phyloP scores from a whole-genome alignment of 2,113 vertebrate genomes.

The Silurus asotus region DNA sequence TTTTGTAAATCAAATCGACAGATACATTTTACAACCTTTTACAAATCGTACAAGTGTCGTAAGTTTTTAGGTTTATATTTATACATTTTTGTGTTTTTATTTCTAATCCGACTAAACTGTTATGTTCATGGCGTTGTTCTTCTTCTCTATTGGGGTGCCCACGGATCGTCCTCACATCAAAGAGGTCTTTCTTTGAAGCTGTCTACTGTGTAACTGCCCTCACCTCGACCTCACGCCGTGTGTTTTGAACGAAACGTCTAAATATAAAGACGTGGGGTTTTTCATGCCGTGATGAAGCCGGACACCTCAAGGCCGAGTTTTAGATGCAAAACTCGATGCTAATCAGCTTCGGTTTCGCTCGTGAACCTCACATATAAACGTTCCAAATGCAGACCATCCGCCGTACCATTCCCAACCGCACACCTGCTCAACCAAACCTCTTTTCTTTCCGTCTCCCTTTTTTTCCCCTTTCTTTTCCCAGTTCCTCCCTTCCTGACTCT shows the following conservation, averaged over 20 bases:
- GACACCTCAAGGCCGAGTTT: constrained; percentile 31
- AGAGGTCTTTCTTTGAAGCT: neutral
- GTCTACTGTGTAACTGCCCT: neutral
- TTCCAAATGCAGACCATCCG: constrained; percentile 43
- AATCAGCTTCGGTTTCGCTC: constrained; percentile 48
- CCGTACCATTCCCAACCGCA: constrained; percentile 23
- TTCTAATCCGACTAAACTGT: too few relatives aligned
- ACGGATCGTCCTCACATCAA: neutral
- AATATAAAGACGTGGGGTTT: constrained; percentile 23
- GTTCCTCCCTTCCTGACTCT: constrained; percentile 37
- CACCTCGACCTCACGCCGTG: neutral
- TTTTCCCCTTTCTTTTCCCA: neutral
- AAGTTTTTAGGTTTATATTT: neutral
- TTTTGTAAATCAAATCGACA: neutral
- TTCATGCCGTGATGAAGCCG: constrained; percentile 33
- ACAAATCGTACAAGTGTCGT: neutral
- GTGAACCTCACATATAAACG: constrained; percentile 38
- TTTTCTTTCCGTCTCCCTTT: constrained; percentile 36
- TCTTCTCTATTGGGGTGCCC: neutral
- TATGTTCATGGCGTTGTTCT: neutral
- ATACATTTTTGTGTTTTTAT: neutral
- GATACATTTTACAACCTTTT: neutral
- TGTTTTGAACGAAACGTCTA: constrained; percentile 31
- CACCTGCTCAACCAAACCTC: constrained; percentile 33
- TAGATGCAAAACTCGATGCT: constrained; percentile 19